Conservation (phyloP, 2,888 invertebrate genomes). For the Dryadula phaetusa region DNA sequence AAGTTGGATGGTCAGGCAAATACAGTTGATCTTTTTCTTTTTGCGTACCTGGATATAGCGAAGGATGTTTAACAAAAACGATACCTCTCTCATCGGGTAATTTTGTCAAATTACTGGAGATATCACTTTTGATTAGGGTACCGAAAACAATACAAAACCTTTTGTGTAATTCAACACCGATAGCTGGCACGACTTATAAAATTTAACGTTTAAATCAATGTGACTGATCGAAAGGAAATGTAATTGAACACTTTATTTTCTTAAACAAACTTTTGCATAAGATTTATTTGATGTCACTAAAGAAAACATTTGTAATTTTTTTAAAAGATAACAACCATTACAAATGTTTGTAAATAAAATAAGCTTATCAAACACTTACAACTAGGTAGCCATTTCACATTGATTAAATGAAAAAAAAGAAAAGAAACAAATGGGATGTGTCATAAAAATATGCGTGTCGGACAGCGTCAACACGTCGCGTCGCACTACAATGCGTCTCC, state of each 20-base stretch:
- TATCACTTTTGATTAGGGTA: constrained; percentile 75
- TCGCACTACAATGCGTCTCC: constrained; percentile 58
- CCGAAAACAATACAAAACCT: constrained; percentile 74
- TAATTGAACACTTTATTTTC: constrained; percentile 32
- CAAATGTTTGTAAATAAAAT: constrained; percentile 32
- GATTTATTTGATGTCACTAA: neutral
- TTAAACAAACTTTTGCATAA: constrained; percentile 3
- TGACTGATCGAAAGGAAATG: constrained; percentile 37
- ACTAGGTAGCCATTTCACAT: constrained; percentile 77
- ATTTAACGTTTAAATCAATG: constrained; percentile 61
- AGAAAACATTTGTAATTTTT: neutral
- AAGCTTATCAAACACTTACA: constrained; percentile 63
- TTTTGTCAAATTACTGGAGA: constrained; percentile 75
- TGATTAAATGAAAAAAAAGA: constrained; percentile 68
- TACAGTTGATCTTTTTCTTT: constrained; percentile 58
- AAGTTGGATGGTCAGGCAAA: constrained; percentile 44
- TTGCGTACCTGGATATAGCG: constrained; percentile 40
- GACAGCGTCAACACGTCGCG: constrained; percentile 66
- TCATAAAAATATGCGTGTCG: constrained; percentile 80
- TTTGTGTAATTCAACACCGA: constrained; percentile 77
- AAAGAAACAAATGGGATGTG: constrained; percentile 70
- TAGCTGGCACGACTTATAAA: constrained; percentile 63
- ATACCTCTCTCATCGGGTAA: constrained; percentile 65
- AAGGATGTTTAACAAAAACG: constrained; percentile 52
- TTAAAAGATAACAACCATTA: constrained; percentile 38